phyloP scores from a whole-genome alignment of 2,797 vertebrate species.

The Epinephelus awoara region DNA sequence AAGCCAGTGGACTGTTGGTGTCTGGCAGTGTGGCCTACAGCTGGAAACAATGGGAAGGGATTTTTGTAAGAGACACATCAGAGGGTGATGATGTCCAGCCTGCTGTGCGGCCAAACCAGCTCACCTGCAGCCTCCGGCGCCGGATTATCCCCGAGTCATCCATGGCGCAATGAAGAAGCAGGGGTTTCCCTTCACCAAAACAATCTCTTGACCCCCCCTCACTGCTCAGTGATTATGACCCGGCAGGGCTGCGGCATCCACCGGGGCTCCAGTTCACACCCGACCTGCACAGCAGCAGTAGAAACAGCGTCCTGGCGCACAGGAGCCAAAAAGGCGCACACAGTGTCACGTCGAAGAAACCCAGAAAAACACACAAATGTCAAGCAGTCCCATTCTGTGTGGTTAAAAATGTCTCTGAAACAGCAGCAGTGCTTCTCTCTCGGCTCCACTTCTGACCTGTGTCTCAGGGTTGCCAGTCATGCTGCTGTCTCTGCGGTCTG shows the following conservation, averaged over 20 bases:
- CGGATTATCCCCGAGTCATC: constrained; percentile 92
- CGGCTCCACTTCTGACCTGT: constrained; percentile 6
- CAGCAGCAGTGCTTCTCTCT: not conserved
- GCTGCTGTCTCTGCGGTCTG: constrained; percentile 26
- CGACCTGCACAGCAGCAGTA: constrained; percentile 22
- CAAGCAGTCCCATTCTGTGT: constrained; percentile 34
- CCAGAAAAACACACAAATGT: constrained; percentile 16
- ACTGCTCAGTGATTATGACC: constrained; percentile 17
- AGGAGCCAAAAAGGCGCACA: constrained; percentile 34
- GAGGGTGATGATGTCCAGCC: constrained; percentile 6
- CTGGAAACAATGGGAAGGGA: not conserved
- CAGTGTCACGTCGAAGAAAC: constrained; percentile 63
- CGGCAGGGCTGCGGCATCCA: constrained; percentile 56
- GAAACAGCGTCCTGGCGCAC: constrained; percentile 40
- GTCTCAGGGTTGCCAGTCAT: constrained; percentile 27
- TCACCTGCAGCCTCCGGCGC: constrained; percentile 92
- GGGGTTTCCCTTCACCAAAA: constrained; percentile 46
- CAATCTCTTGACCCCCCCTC: constrained; percentile 30
- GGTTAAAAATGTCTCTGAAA: not conserved
- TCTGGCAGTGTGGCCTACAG: not conserved
- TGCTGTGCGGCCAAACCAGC: constrained; percentile 19
- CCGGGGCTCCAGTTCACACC: constrained; percentile 37
- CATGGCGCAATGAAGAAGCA: constrained; percentile 75
- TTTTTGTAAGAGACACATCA: not conserved
- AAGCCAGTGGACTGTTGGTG: not conserved